phyloP scores from a whole-genome alignment of 92 coral and sea anemone species.

The Epizoanthus fatuus region DNA sequence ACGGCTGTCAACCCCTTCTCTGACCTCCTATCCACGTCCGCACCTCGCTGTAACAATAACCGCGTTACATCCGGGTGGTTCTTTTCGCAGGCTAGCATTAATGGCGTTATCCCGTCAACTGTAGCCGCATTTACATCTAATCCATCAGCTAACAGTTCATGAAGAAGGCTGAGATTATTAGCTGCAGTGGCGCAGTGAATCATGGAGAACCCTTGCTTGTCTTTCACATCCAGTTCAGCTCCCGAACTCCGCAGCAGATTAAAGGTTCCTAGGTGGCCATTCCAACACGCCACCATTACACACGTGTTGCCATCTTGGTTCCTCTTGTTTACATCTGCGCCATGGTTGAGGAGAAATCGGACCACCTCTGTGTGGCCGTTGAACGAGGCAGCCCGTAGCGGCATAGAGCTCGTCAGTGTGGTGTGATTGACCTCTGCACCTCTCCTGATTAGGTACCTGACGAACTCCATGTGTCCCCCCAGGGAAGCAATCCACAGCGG shows the following conservation, averaged over 20 bases:
- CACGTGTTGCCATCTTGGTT: slow-evolving; percentile 91
- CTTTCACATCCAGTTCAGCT: slow-evolving; percentile 74
- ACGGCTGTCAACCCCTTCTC: slow-evolving; percentile 85
- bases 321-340: slow-evolving; percentile 80
- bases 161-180: slow-evolving; percentile 75
- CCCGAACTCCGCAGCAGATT: slow-evolving; percentile 75
- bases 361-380: slow-evolving; percentile 85
- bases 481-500: slow-evolving; percentile 86
- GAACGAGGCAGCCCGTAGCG: slow-evolving; percentile 82
- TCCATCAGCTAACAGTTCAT: slow-evolving; percentile 67
- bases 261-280: slow-evolving; percentile 86
- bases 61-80: slow-evolving; percentile 84
- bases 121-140: slow-evolving; percentile 79
- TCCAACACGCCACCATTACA: slow-evolving; percentile 92
- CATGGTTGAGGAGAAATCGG: slow-evolving; percentile 73
- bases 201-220: slow-evolving; percentile 83
- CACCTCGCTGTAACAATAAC: slow-evolving; percentile 72
- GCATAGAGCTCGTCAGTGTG: slow-evolving; percentile 80
- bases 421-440: slow-evolving; percentile 87
- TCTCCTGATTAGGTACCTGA: slow-evolving; percentile 72
- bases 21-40: slow-evolving; percentile 72
- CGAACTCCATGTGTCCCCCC: slow-evolving; percentile 84
- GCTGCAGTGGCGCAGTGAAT: slow-evolving; percentile 90
- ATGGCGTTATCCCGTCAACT: slow-evolving; percentile 79
- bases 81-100: slow-evolving; percentile 88